Conservation (phyloP, 2,888 invertebrate genomes). For the Gibbula magus region DNA sequence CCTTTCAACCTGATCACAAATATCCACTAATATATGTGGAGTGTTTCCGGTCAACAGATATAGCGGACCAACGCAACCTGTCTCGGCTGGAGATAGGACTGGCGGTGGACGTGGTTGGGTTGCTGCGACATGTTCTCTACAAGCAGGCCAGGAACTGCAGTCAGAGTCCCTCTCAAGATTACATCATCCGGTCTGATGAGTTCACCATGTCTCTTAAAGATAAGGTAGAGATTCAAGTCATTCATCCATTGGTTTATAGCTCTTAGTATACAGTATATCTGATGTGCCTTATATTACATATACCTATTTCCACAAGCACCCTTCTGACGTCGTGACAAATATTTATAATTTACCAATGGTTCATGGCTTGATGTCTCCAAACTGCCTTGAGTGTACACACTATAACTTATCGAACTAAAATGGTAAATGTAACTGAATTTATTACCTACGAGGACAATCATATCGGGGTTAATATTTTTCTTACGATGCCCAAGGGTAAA, state of each 20-base stretch:
- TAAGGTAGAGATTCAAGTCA: slow-evolving; percentile 25
- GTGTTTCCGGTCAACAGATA: not conserved
- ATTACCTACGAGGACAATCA: too few relatives aligned
- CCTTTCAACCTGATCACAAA: too few relatives aligned
- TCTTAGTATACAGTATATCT: too few relatives aligned
- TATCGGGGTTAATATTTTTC: too few relatives aligned
- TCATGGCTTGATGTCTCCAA: not conserved
- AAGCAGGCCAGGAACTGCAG: slow-evolving; percentile 41
- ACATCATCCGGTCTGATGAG: slow-evolving; percentile 41
- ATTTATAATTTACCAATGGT: not conserved
- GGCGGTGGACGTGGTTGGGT: slow-evolving; percentile 58
- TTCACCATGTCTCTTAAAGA: slow-evolving; percentile 42
- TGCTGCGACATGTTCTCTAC: slow-evolving; percentile 51
- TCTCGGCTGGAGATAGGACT: slow-evolving; percentile 58
- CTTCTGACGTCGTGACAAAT: not conserved
- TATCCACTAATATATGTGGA: too few relatives aligned
- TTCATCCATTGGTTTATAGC: too few relatives aligned
- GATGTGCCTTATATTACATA: too few relatives aligned
- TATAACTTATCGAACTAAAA: too few relatives aligned
- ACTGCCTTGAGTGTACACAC: too few relatives aligned
- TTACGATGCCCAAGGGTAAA: too few relatives aligned
- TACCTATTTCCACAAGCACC: not conserved
- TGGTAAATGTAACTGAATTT: too few relatives aligned
- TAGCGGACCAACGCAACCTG: slow-evolving; percentile 19
- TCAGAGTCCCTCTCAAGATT: slow-evolving; percentile 31